phyloP scores from a whole-genome alignment of 1,140 invertebrate species.

The Chrysopa pallens region DNA sequence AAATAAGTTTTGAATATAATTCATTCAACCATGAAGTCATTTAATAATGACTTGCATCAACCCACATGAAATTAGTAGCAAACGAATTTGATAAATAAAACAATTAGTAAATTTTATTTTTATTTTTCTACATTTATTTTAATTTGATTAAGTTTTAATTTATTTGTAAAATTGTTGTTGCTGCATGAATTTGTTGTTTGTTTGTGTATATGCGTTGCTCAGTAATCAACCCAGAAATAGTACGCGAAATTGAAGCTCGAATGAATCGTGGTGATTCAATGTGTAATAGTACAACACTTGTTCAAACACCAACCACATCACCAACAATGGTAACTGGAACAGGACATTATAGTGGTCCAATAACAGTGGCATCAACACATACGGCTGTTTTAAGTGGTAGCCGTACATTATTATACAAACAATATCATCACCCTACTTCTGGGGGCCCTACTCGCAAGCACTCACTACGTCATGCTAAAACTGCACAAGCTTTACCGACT shows the following conservation, averaged over 20 bases:
- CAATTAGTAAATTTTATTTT: conserved; percentile 18
- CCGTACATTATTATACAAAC: background rate
- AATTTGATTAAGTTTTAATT: conserved; percentile 13
- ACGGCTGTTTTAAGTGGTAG: conserved; percentile 3
- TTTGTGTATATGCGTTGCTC: conserved; percentile 7
- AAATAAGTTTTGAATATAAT: too few species aligned
- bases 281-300: conserved; percentile 6
- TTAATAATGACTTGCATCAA: too few species aligned
- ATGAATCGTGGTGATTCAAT: conserved; percentile 43
- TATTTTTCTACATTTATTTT: conserved; percentile 13
- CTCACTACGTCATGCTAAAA: conserved; percentile 17
- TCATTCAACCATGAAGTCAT: too few species aligned
- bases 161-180: conserved; percentile 19
- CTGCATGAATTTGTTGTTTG: conserved; percentile 31
- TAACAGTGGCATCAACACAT: conserved; percentile 10
- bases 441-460: conserved; percentile 14
- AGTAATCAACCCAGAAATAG: conserved; percentile 74
- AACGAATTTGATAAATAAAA: too few species aligned
- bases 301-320: conserved; percentile 12
- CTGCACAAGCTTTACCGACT: conserved; percentile 26
- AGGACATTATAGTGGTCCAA: background rate
- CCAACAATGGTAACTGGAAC: conserved; percentile 18
- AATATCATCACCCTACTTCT: background rate
- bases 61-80: too few species aligned
- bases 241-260: conserved; percentile 71